Evolutionary conservation across 2,113 vertebrate genomes (phyloP), one percentile per base, ranked within the genome.

Genomic region (Epinephelus fuscoguttatus): DNA sequence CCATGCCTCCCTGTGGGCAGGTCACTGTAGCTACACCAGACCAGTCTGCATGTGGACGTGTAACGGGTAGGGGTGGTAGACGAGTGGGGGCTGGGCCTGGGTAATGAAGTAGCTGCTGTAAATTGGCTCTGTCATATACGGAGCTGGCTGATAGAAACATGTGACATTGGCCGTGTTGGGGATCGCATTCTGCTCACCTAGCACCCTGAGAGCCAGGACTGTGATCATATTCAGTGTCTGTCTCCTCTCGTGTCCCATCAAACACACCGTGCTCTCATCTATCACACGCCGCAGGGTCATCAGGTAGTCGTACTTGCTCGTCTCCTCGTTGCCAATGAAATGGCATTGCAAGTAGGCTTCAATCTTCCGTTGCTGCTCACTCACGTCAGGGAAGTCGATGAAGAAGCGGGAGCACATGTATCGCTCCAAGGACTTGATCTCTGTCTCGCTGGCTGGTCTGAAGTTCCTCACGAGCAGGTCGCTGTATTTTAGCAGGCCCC

Each of bases 331-430:
- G 64, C 97, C 98, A 0, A 97, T 96, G 91, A 98, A 99, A 85
- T 99, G 98, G 91, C 97, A 97, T 78, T 86, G 95, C 84, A 99
- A 86, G 80, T 99, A 98, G 1, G 97, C 98, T 92, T 99, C 97
- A 15, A 99, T 97, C 92, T 98, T 98, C 75, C 96, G 96, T 84
- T 97, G 97, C 92, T 99, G 98, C 91, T 98, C 97, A 4, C 91
- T 90, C 47, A 99, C 95, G 19, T 98, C 96, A 3, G 98, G 97
- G 82, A 99, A 99, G 95, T 99, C 98, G 49, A 99, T 99, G 93
- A 99, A 99, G 93, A 99, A 99, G 52, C 98, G 96, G 62, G 98
- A 99, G 92, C 98, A 99, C 98, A 99, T 99, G 91, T 99, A 99
- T 25, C 98, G 96, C 85, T 99, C 97, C 75, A 98, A 86, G 4